Evolutionary conservation across 37 sponge, comb jelly and placozoan genomes (phyloP), one percentile per base, ranked within the genome.

Genomic region (Haliclona indistincta): DNA sequence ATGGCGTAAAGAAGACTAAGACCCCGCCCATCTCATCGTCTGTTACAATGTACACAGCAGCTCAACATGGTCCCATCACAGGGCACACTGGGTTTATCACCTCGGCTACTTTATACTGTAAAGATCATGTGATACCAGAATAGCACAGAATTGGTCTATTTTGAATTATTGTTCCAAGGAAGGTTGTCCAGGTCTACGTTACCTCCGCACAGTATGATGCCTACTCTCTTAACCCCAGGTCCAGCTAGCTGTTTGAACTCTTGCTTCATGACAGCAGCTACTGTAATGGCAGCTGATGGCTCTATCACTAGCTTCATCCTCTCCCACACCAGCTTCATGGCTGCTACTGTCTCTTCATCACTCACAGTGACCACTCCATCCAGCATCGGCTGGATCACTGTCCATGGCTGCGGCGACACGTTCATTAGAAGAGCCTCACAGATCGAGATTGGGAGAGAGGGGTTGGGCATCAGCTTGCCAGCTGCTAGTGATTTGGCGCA

Each of bases 61-160:
- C 86, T 15, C 86, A 82, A 26, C 93, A 87, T 2, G 15, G 44
- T 42, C 83, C 51, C 41, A 86, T 82, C 6, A 84, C 88, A 3
- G 97, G 97, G 0, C 97, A 97, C 75, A 97, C 97, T 1, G 97
- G 97, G 22, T 97, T 77, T 60, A 71, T 97, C 35, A 88, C 89
- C 15, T 90, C 87, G 80, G 94, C 97, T 39, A 93, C 97, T 28
- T 79, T 93, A 17, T 69, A 71, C 38, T 75, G 52, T 1, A 76
- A 54, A 63, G 70, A 66, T 3, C 11, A n/a, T 25, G 28, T 11
- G 25, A n/a, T n/a, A n/a, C n/a, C n/a, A n/a, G n/a, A n/a, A n/a
- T n/a, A n/a, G n/a, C n/a, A n/a, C n/a, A n/a, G n/a, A n/a, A n/a
- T n/a, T n/a, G n/a, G n/a, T n/a, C n/a, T n/a, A n/a, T n/a, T n/a